Percentiles rank a stretch among this genome's conserved stretches.
phyloP scores from a whole-genome alignment of 2,888 invertebrate species.

The Morpho achilles region DNA sequence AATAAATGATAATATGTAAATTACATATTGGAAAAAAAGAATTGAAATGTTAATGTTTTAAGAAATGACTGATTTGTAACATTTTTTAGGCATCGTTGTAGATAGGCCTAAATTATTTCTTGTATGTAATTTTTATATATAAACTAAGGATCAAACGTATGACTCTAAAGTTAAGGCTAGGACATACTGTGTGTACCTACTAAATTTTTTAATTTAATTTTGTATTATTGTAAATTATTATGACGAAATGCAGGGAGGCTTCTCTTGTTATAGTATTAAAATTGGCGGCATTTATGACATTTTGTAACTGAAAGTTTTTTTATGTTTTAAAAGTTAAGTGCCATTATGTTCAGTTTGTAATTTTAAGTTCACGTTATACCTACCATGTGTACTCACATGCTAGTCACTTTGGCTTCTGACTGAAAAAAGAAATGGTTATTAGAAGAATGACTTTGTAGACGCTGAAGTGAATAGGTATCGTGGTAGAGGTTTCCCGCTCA shows the following conservation, averaged over 20 bases:
- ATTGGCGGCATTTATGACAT: slow-evolving; percentile 39
- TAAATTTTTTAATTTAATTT: slow-evolving; percentile 30
- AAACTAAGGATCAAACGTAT: slow-evolving; percentile 35
- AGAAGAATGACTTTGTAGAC: slow-evolving; percentile 5
- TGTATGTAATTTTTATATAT: slow-evolving; percentile 55
- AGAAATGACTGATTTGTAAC: slow-evolving; percentile 70
- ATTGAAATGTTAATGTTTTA: slow-evolving; percentile 49
- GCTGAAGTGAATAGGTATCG: slow-evolving; percentile 23
- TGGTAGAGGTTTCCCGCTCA: slow-evolving; percentile 27
- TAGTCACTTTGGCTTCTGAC: slow-evolving; percentile 21
- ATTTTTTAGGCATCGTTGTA: slow-evolving; percentile 59
- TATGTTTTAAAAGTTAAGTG: slow-evolving; percentile 38
- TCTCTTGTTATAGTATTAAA: slow-evolving; percentile 24
- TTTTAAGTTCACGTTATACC: slow-evolving; percentile 22
- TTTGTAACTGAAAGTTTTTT: slow-evolving; percentile 15
- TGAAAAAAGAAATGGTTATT: neutral
- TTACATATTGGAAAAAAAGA: slow-evolving; percentile 15
- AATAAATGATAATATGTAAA: slow-evolving; percentile 12
- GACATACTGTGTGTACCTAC: slow-evolving; percentile 35
- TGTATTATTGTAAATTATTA: slow-evolving; percentile 39
- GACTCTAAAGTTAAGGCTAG: slow-evolving; percentile 33
- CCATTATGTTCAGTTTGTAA: slow-evolving; percentile 37
- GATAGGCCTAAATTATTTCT: slow-evolving; percentile 60
- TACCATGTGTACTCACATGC: slow-evolving; percentile 19
- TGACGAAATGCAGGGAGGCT: slow-evolving; percentile 13